Conservation (phyloP, 2,888 invertebrate genomes). For the Acanthopleura granulata region DNA sequence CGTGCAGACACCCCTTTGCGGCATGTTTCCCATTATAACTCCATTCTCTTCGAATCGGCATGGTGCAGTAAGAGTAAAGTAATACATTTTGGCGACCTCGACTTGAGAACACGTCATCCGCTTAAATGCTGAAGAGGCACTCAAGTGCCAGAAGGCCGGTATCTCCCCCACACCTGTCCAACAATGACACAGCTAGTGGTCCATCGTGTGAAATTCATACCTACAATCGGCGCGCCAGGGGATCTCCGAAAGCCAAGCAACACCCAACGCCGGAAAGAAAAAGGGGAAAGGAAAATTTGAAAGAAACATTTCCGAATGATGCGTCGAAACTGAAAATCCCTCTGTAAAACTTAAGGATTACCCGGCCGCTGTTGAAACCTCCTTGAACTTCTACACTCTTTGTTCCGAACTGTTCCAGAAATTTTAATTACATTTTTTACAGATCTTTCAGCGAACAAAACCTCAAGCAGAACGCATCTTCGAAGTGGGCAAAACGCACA, state of each 20-base stretch:
- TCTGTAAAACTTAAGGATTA: too few species aligned
- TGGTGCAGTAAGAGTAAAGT: background rate
- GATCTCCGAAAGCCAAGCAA: background rate
- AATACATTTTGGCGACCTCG: background rate
- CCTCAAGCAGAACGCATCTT: too few species aligned
- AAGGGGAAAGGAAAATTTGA: too few species aligned
- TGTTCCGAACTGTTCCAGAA: too few species aligned
- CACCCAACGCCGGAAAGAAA: too few species aligned
- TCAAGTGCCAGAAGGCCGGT: background rate
- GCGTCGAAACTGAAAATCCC: too few species aligned
- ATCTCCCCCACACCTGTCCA: background rate
- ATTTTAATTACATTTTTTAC: too few species aligned
- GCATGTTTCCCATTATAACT: background rate
- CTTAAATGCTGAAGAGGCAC: background rate
- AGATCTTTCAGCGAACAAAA: too few species aligned
- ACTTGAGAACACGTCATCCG: background rate
- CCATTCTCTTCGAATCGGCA: background rate
- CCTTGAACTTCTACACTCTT: too few species aligned
- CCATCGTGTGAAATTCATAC: conserved; percentile 2
- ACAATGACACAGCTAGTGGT: background rate
- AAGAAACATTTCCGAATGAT: too few species aligned
- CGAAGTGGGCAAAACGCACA: too few species aligned
- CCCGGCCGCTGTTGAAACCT: too few species aligned
- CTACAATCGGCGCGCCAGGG: conserved; percentile 1
- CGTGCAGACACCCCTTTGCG: background rate